Evolutionary conservation across 2,888 invertebrate genomes (phyloP).

Genomic region (Tetragonula carbonaria): DNA sequence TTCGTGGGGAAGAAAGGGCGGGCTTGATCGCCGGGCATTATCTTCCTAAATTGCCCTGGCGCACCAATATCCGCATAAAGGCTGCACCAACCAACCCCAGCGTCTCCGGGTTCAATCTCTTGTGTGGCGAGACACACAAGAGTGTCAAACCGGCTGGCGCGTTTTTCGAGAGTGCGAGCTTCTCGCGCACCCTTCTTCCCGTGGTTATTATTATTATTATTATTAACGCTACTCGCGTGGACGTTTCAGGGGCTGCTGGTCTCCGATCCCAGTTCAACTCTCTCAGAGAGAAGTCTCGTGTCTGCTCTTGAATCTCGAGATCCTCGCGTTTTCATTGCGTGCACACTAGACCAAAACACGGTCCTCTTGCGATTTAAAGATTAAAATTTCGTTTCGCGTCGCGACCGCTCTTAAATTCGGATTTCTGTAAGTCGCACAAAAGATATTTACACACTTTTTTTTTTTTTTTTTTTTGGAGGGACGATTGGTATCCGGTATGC

Average conservation of each 20-base stretch:
- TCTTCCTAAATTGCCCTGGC: constrained; percentile 77
- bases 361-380: no score
- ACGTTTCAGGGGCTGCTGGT: constrained; percentile 16
- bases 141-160: constrained; percentile 16
- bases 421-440: no score
- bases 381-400: no score
- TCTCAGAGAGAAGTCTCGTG: neutral
- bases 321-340: neutral
- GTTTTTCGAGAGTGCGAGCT: constrained; percentile 52
- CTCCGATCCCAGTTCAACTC: neutral
- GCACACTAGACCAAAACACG: no score
- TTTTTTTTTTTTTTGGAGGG: no score
- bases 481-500: no score
- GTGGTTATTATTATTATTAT: constrained; percentile 61
- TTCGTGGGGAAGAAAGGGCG: constrained; percentile 67
- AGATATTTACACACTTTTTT: no score
- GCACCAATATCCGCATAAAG: constrained; percentile 67
- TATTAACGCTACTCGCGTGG: constrained; percentile 55
- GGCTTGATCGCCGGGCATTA: constrained; percentile 75
- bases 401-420: no score
- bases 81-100: constrained; percentile 46
- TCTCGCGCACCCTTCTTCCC: constrained; percentile 43
- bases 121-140: constrained; percentile 15
- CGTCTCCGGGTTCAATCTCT: constrained; percentile 49
- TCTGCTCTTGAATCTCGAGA: neutral